Conservation (phyloP, 2,797 vertebrate genomes). For the Tragelaphus oryx region DNA sequence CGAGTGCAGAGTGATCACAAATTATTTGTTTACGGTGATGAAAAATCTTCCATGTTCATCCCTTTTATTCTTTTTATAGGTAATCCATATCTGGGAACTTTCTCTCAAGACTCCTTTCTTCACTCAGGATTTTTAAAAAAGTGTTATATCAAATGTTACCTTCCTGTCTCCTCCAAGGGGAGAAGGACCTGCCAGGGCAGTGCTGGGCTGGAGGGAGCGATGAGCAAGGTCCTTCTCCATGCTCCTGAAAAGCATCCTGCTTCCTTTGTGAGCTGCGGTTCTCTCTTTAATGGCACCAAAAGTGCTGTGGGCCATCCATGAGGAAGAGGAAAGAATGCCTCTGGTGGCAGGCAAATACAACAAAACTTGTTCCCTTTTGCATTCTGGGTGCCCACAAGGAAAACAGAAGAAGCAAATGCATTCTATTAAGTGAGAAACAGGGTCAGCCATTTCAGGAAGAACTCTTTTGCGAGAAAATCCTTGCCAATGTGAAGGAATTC, state of each 20-base stretch:
- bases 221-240: slow-evolving; percentile 49
- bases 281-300: slow-evolving; percentile 60
- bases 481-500: not conserved
- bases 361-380: not conserved
- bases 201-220: slow-evolving; percentile 5
- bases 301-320: not conserved
- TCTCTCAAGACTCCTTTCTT: slow-evolving; percentile 78
- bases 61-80: slow-evolving; percentile 86
- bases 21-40: slow-evolving; percentile 86
- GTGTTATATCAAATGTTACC: slow-evolving; percentile 67
- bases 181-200: not conserved
- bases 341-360: not conserved
- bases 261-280: not conserved
- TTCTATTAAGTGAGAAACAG: rapidly evolving
- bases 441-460: not conserved
- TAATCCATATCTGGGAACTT: slow-evolving; percentile 84
- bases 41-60: slow-evolving; percentile 82
- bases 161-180: not conserved
- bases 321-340: not conserved
- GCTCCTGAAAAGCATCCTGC: slow-evolving; percentile 54
- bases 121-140: slow-evolving; percentile 77
- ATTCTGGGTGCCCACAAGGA: not conserved
- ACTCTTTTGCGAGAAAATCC: not conserved
- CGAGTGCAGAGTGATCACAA: slow-evolving; percentile 79
- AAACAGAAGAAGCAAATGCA: rapidly evolving